Evolutionary conservation across 2,888 invertebrate species (phyloP).

Genomic region (Pseudococcus viburni): DNA sequence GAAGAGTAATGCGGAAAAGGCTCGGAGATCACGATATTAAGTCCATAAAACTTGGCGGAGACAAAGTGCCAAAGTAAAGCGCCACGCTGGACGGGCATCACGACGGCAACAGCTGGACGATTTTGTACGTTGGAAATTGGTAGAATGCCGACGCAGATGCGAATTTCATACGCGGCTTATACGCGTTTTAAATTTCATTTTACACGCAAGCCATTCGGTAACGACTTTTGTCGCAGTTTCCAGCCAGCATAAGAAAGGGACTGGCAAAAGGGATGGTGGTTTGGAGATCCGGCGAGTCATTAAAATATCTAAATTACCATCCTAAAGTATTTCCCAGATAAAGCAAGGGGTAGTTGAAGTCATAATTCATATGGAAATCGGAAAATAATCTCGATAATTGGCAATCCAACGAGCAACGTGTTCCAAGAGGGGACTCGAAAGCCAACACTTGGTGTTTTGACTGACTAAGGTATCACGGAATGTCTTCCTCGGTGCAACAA

Average conservation of each 20-base stretch:
- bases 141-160: slow-evolving; percentile 21
- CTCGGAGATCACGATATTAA: not conserved
- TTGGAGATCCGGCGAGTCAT: not conserved
- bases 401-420: not conserved
- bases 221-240: slow-evolving; percentile 46
- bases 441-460: no score
- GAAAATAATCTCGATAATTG: slow-evolving; percentile 19
- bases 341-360: not conserved
- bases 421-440: no score
- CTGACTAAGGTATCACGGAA: not conserved
- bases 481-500: not conserved
- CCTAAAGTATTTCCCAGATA: not conserved
- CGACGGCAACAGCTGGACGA: slow-evolving; percentile 32
- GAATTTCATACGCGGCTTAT: slow-evolving; percentile 45
- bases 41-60: slow-evolving; percentile 5
- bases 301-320: slow-evolving; percentile 10
- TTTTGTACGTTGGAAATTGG: not conserved
- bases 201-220: slow-evolving; percentile 2
- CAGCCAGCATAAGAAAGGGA: not conserved
- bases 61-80: slow-evolving; percentile 4
- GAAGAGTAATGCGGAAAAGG: not conserved
- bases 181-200: slow-evolving; percentile 55
- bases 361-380: not conserved
- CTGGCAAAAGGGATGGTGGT: not conserved
- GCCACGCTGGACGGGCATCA: not conserved